Conservation (phyloP, 1,140 invertebrate genomes). For the Choristoneura fumiferana region DNA sequence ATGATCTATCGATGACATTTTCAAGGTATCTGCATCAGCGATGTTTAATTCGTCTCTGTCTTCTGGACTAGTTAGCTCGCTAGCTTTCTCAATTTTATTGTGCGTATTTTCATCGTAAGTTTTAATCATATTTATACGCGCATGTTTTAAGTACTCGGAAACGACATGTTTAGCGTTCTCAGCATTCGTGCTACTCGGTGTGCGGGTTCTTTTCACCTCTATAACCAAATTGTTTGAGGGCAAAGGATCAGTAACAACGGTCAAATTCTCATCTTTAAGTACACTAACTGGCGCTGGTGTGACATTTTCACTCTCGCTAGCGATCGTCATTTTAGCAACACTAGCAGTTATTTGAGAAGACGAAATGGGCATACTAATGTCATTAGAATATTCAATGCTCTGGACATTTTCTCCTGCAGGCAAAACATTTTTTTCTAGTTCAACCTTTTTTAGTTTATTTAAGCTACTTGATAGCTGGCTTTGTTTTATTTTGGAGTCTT, state of each 20-base stretch:
- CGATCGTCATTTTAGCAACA: slow-evolving; percentile 25
- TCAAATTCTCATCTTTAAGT: slow-evolving; percentile 35
- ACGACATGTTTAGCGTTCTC: slow-evolving; percentile 81
- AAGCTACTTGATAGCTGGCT: slow-evolving; percentile 70
- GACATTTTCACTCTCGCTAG: slow-evolving; percentile 29
- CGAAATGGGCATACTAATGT: slow-evolving; percentile 22
- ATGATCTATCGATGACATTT: slow-evolving; percentile 51
- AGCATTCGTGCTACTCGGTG: slow-evolving; percentile 52
- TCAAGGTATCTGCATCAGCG: slow-evolving; percentile 48
- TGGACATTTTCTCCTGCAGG: slow-evolving; percentile 30
- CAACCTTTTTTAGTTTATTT: slow-evolving; percentile 58
- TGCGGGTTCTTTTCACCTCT: slow-evolving; percentile 41
- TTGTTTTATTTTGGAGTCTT: slow-evolving; percentile 87
- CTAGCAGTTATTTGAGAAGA: slow-evolving; percentile 22
- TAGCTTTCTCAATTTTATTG: slow-evolving; percentile 46
- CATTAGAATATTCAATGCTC: slow-evolving; percentile 23
- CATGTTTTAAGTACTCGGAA: slow-evolving; percentile 81
- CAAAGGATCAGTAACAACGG: slow-evolving; percentile 20
- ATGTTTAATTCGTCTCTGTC: slow-evolving; percentile 48
- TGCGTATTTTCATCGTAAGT: slow-evolving; percentile 53
- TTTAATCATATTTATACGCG: slow-evolving; percentile 78
- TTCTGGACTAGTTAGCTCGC: slow-evolving; percentile 55
- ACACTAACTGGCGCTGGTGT: slow-evolving; percentile 1
- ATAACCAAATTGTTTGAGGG: slow-evolving; percentile 20
- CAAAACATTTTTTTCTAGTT: slow-evolving; percentile 48